Conservation (phyloP, 2,113 vertebrate species). For the Lophius piscatorius region DNA sequence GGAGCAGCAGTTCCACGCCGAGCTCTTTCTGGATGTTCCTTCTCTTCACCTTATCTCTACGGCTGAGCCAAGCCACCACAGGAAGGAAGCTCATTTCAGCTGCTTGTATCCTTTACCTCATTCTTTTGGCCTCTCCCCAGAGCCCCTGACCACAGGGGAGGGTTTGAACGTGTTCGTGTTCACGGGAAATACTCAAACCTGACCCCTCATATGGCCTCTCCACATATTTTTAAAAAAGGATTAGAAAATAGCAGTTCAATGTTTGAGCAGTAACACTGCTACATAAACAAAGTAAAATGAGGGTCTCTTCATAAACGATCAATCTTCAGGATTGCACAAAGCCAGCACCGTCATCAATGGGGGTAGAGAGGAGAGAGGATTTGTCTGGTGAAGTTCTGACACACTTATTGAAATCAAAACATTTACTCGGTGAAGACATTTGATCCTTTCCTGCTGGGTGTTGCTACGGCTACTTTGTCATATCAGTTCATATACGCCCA, state of each 20-base stretch:
- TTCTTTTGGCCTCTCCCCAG: conserved; percentile 14
- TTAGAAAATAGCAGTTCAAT: too few species aligned
- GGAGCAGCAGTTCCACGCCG: too few species aligned
- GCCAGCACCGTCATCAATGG: background rate
- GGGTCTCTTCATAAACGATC: conserved; percentile 2
- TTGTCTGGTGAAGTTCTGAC: conserved; percentile 3
- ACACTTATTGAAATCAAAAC: conserved; percentile 19
- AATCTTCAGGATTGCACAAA: conserved; percentile 26
- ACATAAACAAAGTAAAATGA: background rate
- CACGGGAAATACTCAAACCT: too few species aligned
- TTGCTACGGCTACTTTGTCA: conserved; percentile 63
- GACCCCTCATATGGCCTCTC: too few species aligned
- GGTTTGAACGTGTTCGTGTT: too few species aligned
- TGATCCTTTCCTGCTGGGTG: conserved; percentile 27
- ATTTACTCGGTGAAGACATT: conserved; percentile 54
- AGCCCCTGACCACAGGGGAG: too few species aligned
- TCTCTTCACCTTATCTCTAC: too few species aligned
- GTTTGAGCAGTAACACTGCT: conserved; percentile 6
- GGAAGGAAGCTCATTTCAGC: too few species aligned
- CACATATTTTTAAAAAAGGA: too few species aligned
- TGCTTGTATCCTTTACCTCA: too few species aligned
- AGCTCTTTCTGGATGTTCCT: too few species aligned
- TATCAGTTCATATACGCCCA: conserved; percentile 46
- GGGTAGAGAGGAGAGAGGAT: conserved; percentile 6
- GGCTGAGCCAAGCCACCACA: too few species aligned